Evolutionary conservation across 2,888 invertebrate species (phyloP).

Genomic region (Altica lythri): DNA sequence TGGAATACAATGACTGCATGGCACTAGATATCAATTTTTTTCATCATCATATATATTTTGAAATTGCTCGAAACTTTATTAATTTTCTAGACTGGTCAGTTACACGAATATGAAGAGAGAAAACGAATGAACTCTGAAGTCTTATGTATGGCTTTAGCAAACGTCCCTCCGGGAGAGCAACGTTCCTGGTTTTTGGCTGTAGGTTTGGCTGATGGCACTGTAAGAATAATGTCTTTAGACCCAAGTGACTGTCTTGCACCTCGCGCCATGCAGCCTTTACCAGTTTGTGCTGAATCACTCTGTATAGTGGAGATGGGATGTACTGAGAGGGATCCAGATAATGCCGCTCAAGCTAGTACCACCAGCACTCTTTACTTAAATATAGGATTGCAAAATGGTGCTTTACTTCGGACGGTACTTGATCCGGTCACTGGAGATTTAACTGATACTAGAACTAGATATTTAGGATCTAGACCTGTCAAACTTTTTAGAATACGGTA

Average conservation of each 20-base stretch:
- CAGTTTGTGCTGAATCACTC: constrained; percentile 93
- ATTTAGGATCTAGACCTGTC: constrained; percentile 87
- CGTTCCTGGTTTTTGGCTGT: constrained; percentile 95
- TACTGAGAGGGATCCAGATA: constrained; percentile 65
- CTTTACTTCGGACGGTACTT: constrained; percentile 87
- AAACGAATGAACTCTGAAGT: constrained; percentile 97
- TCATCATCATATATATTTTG: too few relatives aligned
- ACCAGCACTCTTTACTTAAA: constrained; percentile 85
- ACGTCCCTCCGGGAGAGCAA: constrained; percentile 93
- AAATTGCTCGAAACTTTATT: too few relatives aligned
- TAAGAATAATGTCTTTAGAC: constrained; percentile 95
- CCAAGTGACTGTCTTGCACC: constrained; percentile 95
- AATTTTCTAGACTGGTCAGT: constrained; percentile 83
- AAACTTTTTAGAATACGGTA: constrained; percentile 59
- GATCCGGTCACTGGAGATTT: constrained; percentile 96
- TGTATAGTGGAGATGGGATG: constrained; percentile 94
- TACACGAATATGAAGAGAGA: constrained; percentile 97
- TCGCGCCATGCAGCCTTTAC: constrained; percentile 94
- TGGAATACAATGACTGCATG: too few relatives aligned
- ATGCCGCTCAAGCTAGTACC: constrained; percentile 68
- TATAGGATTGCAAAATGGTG: constrained; percentile 97
- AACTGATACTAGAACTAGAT: constrained; percentile 95
- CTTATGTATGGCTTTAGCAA: constrained; percentile 97
- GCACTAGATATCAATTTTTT: too few relatives aligned
- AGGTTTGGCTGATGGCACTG: constrained; percentile 94